These are phyloP conservation scores for Fissipunctia ypsillon DNA, from an alignment of 2,888 invertebrate genomes.

Conservation along the genomic window DNA sequence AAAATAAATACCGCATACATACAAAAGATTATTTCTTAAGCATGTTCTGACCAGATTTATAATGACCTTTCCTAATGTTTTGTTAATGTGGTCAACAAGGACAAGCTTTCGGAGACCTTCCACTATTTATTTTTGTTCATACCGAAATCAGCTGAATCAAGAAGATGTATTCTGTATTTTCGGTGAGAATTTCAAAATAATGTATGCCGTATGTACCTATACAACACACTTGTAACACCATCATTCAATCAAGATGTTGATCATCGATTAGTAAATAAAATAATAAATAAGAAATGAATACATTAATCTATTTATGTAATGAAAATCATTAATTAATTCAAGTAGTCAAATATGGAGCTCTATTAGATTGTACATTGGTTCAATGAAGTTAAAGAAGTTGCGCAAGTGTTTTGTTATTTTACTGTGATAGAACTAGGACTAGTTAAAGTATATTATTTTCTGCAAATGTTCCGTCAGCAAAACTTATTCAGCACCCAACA, in stretches of 20 bases:
- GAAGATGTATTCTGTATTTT: slow-evolving; percentile 69
- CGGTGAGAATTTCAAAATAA: slow-evolving; percentile 76
- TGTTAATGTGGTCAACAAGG: not conserved
- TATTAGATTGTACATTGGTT: slow-evolving; percentile 29
- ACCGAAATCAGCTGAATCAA: not conserved
- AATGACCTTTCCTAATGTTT: not conserved
- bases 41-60: slow-evolving; percentile 1
- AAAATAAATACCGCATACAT: slow-evolving; percentile 28
- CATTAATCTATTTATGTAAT: slow-evolving; percentile 19
- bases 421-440: slow-evolving; percentile 90
- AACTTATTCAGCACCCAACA: slow-evolving; percentile 32
- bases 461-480: slow-evolving; percentile 60
- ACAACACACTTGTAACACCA: slow-evolving; percentile 49
- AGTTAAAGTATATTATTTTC: slow-evolving; percentile 70
- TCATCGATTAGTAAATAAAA: slow-evolving; percentile 17
- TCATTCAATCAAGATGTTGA: slow-evolving; percentile 77
- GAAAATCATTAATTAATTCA: slow-evolving; percentile 14
- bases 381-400: slow-evolving; percentile 57
- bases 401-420: slow-evolving; percentile 83
- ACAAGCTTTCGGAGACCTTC: not conserved
- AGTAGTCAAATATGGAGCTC: slow-evolving; percentile 25
- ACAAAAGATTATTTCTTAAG: slow-evolving; percentile 5
- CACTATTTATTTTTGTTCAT: not conserved
- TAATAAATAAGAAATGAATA: slow-evolving; percentile 14
- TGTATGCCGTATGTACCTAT: slow-evolving; percentile 31